Conservation (phyloP, 2,888 invertebrate species). For the Syrphus vitripennis region DNA sequence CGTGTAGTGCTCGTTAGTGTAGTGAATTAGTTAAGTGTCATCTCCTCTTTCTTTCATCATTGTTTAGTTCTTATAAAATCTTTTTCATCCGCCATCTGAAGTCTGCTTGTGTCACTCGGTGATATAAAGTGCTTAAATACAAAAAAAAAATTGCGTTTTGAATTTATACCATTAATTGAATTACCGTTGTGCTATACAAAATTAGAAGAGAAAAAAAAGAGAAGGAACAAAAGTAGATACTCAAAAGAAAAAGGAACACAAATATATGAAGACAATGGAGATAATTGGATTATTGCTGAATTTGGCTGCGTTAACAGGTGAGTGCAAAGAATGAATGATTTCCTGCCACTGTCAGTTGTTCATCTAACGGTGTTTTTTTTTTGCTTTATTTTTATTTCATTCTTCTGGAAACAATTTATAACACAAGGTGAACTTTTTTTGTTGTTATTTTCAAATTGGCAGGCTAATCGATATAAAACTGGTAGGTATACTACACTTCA, state of each 20-base stretch:
- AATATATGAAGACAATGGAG: conserved; percentile 73
- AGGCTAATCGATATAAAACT: conserved; percentile 51
- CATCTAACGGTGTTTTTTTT: conserved; percentile 29
- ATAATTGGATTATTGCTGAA: conserved; percentile 80
- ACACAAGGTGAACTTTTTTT: not conserved
- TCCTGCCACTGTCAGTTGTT: conserved; percentile 26
- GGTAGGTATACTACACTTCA: no score
- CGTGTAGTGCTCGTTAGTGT: not conserved
- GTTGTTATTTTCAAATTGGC: conserved; percentile 8
- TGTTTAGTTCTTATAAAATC: conserved; percentile 3
- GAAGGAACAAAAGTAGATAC: not conserved
- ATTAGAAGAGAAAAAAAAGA: conserved; percentile 12
- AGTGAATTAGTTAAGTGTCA: not conserved
- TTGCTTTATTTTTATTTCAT: not conserved
- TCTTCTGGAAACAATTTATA: not conserved
- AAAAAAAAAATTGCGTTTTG: conserved; percentile 17
- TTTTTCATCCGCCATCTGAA: not conserved
- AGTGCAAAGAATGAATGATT: conserved; percentile 70
- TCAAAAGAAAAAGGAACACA: conserved; percentile 21
- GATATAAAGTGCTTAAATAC: not conserved
- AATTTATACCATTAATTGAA: conserved; percentile 54
- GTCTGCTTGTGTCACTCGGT: not conserved
- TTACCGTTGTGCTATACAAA: conserved; percentile 31
- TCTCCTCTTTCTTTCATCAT: not conserved
- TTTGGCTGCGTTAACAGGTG: conserved; percentile 80